A percentile compares a stretch with the other conserved stretches of the same genome.
Evolutionary conservation across 2,888 invertebrate genomes (phyloP).

Genomic region (Gnatocerus cornutus): DNA sequence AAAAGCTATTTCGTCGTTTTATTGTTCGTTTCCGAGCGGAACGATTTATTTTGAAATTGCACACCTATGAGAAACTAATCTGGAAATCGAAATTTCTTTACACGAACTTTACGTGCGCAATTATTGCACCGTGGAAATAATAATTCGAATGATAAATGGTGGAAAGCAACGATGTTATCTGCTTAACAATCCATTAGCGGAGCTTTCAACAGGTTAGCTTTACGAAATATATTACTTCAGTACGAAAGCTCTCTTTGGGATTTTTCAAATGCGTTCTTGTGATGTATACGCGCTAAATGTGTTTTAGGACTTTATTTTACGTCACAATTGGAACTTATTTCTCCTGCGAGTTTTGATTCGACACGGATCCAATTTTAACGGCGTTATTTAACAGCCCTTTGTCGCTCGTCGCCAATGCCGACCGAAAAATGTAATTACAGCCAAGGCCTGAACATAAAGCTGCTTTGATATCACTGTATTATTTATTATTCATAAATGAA

Average conservation of each 20-base stretch:
- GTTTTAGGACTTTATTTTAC: conserved; percentile 41
- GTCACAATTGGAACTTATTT: conserved; percentile 40
- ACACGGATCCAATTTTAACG: conserved; percentile 32
- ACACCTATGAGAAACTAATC: conserved; percentile 19
- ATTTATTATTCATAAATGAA: conserved; percentile 45
- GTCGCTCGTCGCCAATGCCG: conserved; percentile 1
- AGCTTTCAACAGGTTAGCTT: conserved; percentile 57
- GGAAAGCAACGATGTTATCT: conserved; percentile 54
- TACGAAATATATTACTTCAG: conserved; percentile 53
- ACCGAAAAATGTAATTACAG: conserved; percentile 35
- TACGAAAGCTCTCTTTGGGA: conserved; percentile 46
- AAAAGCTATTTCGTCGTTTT: conserved; percentile 47
- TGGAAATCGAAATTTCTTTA: neutral
- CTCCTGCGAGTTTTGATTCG: conserved; percentile 39
- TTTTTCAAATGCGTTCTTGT: conserved; percentile 44
- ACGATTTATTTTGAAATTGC: conserved; percentile 45
- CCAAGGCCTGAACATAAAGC: conserved; percentile 23
- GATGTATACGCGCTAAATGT: conserved; percentile 41
- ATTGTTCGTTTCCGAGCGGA: conserved; percentile 32
- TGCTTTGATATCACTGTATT: conserved; percentile 38
- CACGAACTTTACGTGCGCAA: conserved; percentile 25
- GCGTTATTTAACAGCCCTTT: conserved; percentile 31
- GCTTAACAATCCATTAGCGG: conserved; percentile 58
- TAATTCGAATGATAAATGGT: conserved; percentile 56
- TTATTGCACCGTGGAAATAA: conserved; percentile 51